Conservation (phyloP, 2,888 invertebrate genomes). For the Seira sanloemensis region DNA sequence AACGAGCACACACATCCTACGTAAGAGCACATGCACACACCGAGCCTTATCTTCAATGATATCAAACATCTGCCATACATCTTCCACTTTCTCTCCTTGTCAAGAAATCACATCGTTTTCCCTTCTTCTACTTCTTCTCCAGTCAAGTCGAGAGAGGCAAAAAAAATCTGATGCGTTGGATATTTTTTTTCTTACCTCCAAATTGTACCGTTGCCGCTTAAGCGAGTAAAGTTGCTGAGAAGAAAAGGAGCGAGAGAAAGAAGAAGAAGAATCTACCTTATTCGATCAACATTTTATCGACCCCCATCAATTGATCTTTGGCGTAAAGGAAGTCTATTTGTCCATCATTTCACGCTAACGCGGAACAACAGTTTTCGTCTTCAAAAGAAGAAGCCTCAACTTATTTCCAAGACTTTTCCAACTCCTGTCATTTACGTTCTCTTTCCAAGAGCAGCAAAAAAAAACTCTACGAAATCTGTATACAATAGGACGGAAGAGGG, state of each 20-base stretch:
- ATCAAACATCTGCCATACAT: background rate
- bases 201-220: background rate
- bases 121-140: background rate
- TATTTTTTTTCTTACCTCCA: conserved; percentile 25
- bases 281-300: conserved; percentile 58
- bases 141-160: conserved; percentile 19
- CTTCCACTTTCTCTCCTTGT: conserved; percentile 26
- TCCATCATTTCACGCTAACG: conserved; percentile 56
- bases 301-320: conserved; percentile 58
- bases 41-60: no score
- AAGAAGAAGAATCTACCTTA: conserved; percentile 40
- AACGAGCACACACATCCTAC: background rate
- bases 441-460: no score
- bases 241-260: conserved; percentile 11
- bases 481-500: no score
- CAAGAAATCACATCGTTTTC: conserved; percentile 29
- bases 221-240: background rate
- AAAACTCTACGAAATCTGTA: no score
- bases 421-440: no score
- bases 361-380: conserved; percentile 31
- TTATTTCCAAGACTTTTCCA: no score
- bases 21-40: no score
- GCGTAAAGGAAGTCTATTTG: conserved; percentile 49
- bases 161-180: background rate
- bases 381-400: no score